Evolutionary conservation across 2,888 invertebrate species (phyloP).

Genomic region (Nomada lathburiana): DNA sequence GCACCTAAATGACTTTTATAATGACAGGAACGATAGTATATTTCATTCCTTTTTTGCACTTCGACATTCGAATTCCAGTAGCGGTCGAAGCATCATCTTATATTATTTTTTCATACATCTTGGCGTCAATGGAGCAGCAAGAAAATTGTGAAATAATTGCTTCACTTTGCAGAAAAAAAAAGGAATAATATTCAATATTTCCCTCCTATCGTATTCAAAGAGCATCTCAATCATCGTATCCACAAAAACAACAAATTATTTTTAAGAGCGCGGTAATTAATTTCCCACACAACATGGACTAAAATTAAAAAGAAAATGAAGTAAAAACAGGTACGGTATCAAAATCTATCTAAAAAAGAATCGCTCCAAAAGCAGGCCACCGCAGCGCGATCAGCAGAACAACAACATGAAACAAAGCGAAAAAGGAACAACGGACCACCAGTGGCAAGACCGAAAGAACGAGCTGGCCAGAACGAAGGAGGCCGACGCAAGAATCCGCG

Average conservation of each 20-base stretch:
- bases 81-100: background rate
- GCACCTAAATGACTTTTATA: slow-evolving; percentile 5
- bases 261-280: no score
- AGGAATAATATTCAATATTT: no score
- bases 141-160: background rate
- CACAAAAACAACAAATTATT: no score
- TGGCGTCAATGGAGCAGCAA: background rate
- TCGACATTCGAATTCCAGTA: background rate
- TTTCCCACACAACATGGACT: no score
- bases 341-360: no score
- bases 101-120: background rate
- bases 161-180: no score
- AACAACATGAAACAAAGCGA: background rate
- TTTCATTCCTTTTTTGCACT: background rate
- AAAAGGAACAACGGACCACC: background rate
- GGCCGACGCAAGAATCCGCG: slow-evolving; percentile 37
- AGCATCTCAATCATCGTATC: no score
- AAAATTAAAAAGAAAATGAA: no score
- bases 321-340: no score
- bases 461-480: background rate
- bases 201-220: no score
- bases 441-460: background rate
- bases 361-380: no score
- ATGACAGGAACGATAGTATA: slow-evolving; percentile 4
- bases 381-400: no score